phyloP scores from a whole-genome alignment of 2,113 vertebrate genomes.

The Oncorhynchus masou region DNA sequence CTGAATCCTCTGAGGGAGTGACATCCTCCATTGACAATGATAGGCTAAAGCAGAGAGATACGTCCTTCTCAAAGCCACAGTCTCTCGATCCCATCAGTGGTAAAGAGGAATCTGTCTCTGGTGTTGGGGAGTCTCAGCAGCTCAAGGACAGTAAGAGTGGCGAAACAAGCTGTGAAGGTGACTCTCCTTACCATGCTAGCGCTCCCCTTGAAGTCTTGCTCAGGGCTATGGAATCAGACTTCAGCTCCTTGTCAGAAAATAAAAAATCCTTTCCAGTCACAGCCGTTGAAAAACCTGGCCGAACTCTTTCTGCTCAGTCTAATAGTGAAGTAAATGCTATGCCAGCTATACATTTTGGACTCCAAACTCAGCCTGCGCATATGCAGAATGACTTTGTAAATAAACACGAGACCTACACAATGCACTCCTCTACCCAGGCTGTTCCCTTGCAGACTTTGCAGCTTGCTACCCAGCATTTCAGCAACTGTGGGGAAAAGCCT shows the following conservation, averaged over 20 bases:
- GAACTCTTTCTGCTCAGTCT: constrained; percentile 51
- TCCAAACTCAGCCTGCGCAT: constrained; percentile 68
- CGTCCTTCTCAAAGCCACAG: constrained; percentile 49
- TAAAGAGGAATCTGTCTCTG: constrained; percentile 48
- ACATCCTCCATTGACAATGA: constrained; percentile 62
- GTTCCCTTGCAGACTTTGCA: constrained; percentile 61
- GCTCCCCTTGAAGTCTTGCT: constrained; percentile 92
- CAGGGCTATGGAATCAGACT: constrained; percentile 97
- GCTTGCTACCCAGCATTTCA: constrained; percentile 67
- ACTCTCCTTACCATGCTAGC: constrained; percentile 71
- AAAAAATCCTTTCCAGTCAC: constrained; percentile 74
- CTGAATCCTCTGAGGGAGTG: constrained; percentile 49
- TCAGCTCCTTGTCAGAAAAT: constrained; percentile 86
- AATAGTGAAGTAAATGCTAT: constrained; percentile 56
- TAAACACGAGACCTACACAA: constrained; percentile 75
- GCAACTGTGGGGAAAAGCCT: constrained; percentile 74
- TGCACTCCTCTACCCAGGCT: constrained; percentile 66
- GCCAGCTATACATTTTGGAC: constrained; percentile 63
- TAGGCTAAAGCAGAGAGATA: constrained; percentile 63
- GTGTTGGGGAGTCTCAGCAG: constrained; percentile 44
- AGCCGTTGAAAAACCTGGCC: constrained; percentile 75
- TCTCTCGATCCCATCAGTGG: constrained; percentile 64
- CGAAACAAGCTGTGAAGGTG: constrained; percentile 70
- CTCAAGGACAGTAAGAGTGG: constrained; percentile 67
- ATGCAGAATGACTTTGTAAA: constrained; percentile 74